phyloP scores from a whole-genome alignment of 2,797 vertebrate genomes.

The Mus caroli region DNA sequence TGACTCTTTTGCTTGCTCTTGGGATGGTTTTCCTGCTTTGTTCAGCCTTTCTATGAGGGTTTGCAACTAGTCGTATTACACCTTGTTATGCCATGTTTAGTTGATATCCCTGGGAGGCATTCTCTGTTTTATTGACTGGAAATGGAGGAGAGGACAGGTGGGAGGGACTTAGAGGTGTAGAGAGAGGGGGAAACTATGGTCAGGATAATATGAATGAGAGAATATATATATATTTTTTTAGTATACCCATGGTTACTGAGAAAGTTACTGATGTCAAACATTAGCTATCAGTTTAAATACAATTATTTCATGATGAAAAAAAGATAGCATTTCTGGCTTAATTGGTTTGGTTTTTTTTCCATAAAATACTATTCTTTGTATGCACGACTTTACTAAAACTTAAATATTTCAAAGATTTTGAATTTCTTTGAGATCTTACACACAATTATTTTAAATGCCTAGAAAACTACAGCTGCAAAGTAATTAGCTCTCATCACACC shows the following conservation, averaged over 20 bases:
- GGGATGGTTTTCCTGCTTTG: background rate
- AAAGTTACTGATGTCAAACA: conserved; percentile 46
- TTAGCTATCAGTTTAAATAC: conserved; percentile 12
- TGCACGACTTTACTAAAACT: conserved; percentile 12
- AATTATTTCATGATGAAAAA: conserved; percentile 38
- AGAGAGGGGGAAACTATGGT: background rate
- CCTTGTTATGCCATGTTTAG: background rate
- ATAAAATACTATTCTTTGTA: background rate
- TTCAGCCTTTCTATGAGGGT: background rate
- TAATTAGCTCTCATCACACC: background rate
- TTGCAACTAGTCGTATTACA: background rate
- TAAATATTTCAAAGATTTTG: conserved; percentile 2
- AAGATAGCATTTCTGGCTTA: conserved; percentile 10
- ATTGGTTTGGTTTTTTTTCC: background rate
- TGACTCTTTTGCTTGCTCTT: background rate
- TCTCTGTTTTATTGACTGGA: background rate
- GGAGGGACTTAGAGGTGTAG: background rate
- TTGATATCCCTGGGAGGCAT: background rate
- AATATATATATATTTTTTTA: background rate
- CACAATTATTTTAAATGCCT: conserved; percentile 6
- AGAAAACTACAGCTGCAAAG: background rate
- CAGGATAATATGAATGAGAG: background rate
- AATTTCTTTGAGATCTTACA: conserved; percentile 45
- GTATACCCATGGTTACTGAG: background rate
- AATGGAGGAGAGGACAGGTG: background rate